Percentiles rank a stretch among this genome's conserved stretches.
Evolutionary conservation across 1,140 invertebrate species (phyloP).

Genomic region (Rhagoletis pomonella): DNA sequence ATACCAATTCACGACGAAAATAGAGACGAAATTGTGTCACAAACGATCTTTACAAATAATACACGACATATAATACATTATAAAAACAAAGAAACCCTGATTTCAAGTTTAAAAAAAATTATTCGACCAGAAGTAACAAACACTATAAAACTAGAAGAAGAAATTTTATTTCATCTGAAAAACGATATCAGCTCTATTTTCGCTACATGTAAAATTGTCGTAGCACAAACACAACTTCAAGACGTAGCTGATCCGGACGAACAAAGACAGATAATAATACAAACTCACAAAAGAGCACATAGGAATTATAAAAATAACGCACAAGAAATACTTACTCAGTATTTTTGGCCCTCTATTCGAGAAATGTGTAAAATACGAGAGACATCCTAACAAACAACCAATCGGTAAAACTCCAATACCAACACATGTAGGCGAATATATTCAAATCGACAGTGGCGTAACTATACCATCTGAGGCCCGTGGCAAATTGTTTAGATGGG

Average conservation of each 20-base stretch:
- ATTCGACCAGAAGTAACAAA: background rate
- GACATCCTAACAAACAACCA: no score
- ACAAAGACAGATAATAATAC: background rate
- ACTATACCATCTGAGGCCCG: no score
- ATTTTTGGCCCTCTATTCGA: no score
- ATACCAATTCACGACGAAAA: slow-evolving; percentile 3
- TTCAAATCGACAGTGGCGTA: background rate
- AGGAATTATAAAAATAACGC: no score
- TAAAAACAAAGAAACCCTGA: background rate
- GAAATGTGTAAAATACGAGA: no score
- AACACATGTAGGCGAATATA: background rate
- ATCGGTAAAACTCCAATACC: background rate
- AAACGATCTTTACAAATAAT: background rate
- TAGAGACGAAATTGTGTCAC: background rate
- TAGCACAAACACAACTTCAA: background rate
- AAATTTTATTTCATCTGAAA: background rate
- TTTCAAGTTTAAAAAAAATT: no score
- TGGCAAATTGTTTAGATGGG: no score
- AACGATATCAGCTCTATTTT: background rate
- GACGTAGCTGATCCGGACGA: background rate
- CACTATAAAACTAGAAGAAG: background rate
- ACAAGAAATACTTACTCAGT: no score
- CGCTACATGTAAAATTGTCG: background rate
- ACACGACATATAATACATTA: background rate
- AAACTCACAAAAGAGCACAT: no score